Conservation (phyloP, 2,888 invertebrate species). For the Coelopa pilipes region DNA sequence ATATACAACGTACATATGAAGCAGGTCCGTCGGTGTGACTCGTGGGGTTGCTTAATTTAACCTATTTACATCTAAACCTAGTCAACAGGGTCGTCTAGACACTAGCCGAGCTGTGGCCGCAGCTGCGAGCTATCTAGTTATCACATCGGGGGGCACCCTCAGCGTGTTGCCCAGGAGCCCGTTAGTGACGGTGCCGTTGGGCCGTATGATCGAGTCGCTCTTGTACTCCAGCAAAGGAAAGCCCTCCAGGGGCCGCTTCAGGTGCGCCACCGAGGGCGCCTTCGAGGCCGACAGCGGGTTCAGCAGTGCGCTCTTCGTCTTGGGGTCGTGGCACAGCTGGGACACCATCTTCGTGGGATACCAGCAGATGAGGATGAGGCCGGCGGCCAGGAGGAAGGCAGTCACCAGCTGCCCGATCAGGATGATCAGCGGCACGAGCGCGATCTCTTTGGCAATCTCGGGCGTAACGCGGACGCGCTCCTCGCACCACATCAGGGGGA, state of each 20-base stretch:
- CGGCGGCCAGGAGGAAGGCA: constrained; percentile 66
- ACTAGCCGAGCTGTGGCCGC: background rate
- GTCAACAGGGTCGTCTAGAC: background rate
- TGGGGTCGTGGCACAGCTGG: constrained; percentile 55
- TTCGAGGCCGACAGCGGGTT: constrained; percentile 47
- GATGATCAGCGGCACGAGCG: constrained; percentile 69
- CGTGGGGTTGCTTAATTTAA: background rate
- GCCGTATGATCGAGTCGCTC: constrained; percentile 27
- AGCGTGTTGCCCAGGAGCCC: constrained; percentile 46
- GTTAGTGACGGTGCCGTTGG: constrained; percentile 44
- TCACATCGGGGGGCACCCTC: constrained; percentile 49
- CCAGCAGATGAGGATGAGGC: constrained; percentile 64
- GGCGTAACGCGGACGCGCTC: constrained; percentile 73
- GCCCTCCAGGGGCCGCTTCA: constrained; percentile 44
- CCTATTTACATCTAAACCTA: background rate
- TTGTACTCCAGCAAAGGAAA: constrained; percentile 52
- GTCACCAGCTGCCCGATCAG: constrained; percentile 69
- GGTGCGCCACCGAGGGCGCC: constrained; percentile 17
- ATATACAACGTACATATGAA: too few relatives aligned
- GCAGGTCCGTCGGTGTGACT: background rate
- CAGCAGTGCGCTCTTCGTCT: constrained; percentile 52
- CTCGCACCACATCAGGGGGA: constrained; percentile 84
- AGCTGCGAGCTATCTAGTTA: constrained; percentile 49
- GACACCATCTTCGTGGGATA: constrained; percentile 58
- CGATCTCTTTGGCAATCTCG: constrained; percentile 70